Evolutionary conservation across 2,113 vertebrate species (phyloP).

Genomic region (Lepus americanus): DNA sequence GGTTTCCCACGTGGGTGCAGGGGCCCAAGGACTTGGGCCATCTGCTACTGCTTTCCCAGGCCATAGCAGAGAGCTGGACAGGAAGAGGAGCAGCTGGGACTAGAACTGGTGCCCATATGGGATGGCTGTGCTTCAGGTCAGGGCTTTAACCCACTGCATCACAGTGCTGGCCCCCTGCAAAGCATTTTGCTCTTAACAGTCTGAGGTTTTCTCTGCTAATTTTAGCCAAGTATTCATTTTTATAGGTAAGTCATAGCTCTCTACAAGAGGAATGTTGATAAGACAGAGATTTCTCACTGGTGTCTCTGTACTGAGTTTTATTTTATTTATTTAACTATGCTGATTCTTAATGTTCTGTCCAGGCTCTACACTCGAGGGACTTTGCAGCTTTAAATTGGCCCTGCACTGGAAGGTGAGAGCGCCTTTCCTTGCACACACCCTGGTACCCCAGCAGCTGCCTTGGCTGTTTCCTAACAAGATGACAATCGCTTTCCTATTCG

Average conservation of each 20-base stretch:
- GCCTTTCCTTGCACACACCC: neutral
- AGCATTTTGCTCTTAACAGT: neutral
- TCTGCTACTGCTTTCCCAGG: too few species aligned
- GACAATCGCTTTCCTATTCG: neutral
- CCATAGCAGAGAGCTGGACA: too few species aligned
- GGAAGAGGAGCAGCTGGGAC: too few species aligned
- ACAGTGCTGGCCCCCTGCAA: neutral
- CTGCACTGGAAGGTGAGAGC: neutral
- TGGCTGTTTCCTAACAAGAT: neutral
- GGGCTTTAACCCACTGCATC: too few species aligned
- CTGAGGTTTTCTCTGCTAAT: constrained; percentile 36
- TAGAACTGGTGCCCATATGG: too few species aligned
- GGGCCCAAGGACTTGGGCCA: too few species aligned
- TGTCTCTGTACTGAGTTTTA: neutral
- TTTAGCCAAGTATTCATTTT: constrained; percentile 56
- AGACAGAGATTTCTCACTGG: neutral
- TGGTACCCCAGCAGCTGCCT: too few species aligned
- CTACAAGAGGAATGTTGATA: constrained; percentile 39
- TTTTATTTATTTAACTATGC: neutral
- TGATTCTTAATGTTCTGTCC: neutral
- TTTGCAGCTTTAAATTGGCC: neutral
- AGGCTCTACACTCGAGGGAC: neutral
- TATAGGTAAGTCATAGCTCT: neutral
- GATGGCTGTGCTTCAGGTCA: too few species aligned
- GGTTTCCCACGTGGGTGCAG: too few species aligned